Base-by-base conservation (phyloP, 2,797 vertebrate species). In the Limosa lapponica region DNA sequence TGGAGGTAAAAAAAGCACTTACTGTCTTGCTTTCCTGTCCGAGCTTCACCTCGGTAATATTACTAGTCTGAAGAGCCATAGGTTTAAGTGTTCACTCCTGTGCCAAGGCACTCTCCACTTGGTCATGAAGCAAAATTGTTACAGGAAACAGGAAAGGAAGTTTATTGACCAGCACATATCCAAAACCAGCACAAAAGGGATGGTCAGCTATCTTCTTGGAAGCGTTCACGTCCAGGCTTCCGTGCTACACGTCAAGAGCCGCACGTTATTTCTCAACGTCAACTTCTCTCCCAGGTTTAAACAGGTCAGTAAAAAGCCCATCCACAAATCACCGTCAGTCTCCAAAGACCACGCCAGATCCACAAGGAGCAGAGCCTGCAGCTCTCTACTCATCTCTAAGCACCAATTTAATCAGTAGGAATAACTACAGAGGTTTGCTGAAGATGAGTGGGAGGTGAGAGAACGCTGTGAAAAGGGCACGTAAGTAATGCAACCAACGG, bases 401-500 rank as follows among this genome's bases (percentile, higher is more conserved):
- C 30, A 85, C 28, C 91, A 82, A 90, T 79, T 96, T 75, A 59
- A 95, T 82, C 93, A 62, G 75, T 62, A 93, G 82, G 94, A 93
- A 82, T 79, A 96, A 95, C 89, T 79, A 58, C 72, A 91, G 89
- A 93, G 87, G 85, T 93, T 94, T 93, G 82, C 75, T 93, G 30
- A 88, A 88, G 91, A 86, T 27, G 51, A 96, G 91, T 91, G 58
- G 72, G 95, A 96, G 70, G 82, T 79, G 94, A 90, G 52, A 95
- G 85, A 87, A 92, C 39, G 82, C 89, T 91, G 94, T 86, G 89
- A 90, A 94, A 95, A 95, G 87, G 94, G 82, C 86, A 93, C 0
- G 0, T n/a, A 90, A 91, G 93, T 66, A 96, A 93, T 67, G 70
- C 41, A 92, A 88, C 61, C 80, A 61, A 82, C 23, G 44, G 64